A percentile compares a stretch with the other conserved stretches of the same genome.
These are phyloP conservation scores for Myxocyprinus asiaticus DNA, from an alignment of 2,113 vertebrate genomes.

Conservation along the genomic window DNA sequence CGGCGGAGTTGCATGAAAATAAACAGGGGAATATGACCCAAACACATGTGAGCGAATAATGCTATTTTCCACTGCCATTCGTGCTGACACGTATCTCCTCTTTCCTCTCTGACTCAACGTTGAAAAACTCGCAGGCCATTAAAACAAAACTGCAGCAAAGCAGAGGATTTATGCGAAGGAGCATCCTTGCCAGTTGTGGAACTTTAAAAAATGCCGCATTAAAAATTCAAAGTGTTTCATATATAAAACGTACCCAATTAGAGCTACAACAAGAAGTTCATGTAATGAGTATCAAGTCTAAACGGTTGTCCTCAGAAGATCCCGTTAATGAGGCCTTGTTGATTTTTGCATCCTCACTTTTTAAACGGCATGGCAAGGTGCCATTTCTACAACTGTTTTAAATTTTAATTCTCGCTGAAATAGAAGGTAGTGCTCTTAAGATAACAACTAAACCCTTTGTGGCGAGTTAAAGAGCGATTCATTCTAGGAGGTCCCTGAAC, in stretches of 20 bases:
- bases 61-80: constrained; percentile 9
- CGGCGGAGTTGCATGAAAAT: background rate
- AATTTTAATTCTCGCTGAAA: constrained; percentile 75
- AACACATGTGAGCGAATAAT: constrained; percentile 24
- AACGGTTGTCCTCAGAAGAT: constrained; percentile 73
- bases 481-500: constrained; percentile 71
- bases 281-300: constrained; percentile 62
- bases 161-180: constrained; percentile 63
- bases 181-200: constrained; percentile 64
- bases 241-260: constrained; percentile 83
- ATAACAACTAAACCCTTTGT: constrained; percentile 67
- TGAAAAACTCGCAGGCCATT: constrained; percentile 3
- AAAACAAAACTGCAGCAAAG: constrained; percentile 44
- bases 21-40: constrained; percentile 44
- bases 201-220: constrained; percentile 70
- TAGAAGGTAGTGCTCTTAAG: constrained; percentile 70
- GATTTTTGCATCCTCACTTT: constrained; percentile 69
- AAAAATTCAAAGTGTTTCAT: constrained; percentile 81
- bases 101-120: background rate
- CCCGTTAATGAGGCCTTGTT: constrained; percentile 79
- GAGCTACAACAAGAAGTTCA: constrained; percentile 57
- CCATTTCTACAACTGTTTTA: constrained; percentile 68
- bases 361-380: constrained; percentile 66
- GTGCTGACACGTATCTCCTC: background rate
- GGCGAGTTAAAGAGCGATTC: constrained; percentile 45